These are phyloP conservation scores for Hydrophis major DNA, from an alignment of 2,797 vertebrate genomes.

Conservation along the genomic window DNA sequence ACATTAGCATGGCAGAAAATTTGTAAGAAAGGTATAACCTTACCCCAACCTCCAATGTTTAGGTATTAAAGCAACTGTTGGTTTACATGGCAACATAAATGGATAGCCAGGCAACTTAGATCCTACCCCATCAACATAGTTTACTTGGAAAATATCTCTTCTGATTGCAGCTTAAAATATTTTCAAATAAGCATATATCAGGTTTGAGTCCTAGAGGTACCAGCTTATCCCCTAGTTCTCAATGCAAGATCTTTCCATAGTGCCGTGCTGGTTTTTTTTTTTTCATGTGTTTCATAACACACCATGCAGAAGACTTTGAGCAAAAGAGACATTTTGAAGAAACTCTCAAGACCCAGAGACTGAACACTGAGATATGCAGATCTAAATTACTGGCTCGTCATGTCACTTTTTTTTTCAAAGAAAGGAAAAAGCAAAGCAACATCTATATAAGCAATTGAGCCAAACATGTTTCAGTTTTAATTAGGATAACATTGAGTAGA, in stretches of 20 bases:
- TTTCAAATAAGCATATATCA: background rate
- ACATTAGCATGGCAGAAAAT: constrained; percentile 35
- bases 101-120: background rate
- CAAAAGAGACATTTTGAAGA: constrained; percentile 35
- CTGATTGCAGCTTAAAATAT: constrained; percentile 11
- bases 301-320: constrained; percentile 15
- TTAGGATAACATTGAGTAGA: constrained; percentile 27
- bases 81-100: constrained; percentile 33
- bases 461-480: constrained; percentile 34
- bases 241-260: constrained; percentile 18
- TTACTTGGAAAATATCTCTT: constrained; percentile 1
- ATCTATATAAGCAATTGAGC: background rate
- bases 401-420: constrained; percentile 4
- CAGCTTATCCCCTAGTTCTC: background rate
- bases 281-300: constrained; percentile 19
- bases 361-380: constrained; percentile 8
- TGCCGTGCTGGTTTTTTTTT: constrained; percentile 27
- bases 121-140: constrained; percentile 19
- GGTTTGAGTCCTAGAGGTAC: background rate
- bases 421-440: background rate
- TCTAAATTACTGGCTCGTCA: background rate
- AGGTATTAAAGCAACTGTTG: constrained; percentile 49
- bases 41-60: constrained; percentile 35
- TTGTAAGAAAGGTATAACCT: background rate
- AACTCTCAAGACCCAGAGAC: background rate